phyloP scores from a whole-genome alignment of 2,888 invertebrate species.

The Ornithoptera alexandrae region DNA sequence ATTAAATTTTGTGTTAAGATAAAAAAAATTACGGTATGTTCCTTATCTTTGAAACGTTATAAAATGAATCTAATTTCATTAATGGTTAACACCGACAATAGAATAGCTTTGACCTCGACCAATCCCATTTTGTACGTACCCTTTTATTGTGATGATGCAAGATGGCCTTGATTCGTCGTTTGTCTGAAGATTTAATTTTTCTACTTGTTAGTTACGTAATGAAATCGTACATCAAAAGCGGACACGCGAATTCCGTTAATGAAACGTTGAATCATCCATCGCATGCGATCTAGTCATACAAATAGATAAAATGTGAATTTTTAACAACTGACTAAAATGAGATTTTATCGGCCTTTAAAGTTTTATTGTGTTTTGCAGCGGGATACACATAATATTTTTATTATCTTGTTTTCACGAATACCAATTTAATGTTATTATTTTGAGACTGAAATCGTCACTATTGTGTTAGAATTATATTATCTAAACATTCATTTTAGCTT shows the following conservation, averaged over 20 bases:
- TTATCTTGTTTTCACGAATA: too few relatives aligned
- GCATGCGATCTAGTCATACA: not conserved
- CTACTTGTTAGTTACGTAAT: slow-evolving; percentile 6
- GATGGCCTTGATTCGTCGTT: slow-evolving; percentile 37
- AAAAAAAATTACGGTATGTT: too few relatives aligned
- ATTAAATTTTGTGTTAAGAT: too few relatives aligned
- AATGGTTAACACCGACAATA: slow-evolving; percentile 56
- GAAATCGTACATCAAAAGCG: not conserved
- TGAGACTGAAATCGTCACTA: too few relatives aligned
- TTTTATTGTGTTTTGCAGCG: not conserved
- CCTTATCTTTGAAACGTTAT: not conserved
- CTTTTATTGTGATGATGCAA: slow-evolving; percentile 42
- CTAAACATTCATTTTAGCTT: too few relatives aligned
- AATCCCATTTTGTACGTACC: slow-evolving; percentile 46
- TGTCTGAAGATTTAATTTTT: slow-evolving; percentile 31
- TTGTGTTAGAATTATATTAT: too few relatives aligned
- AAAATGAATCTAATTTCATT: slow-evolving; percentile 23
- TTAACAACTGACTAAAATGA: not conserved
- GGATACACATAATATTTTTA: not conserved
- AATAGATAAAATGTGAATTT: not conserved
- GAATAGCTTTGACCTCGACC: slow-evolving; percentile 71
- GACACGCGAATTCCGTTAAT: not conserved
- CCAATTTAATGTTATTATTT: too few relatives aligned
- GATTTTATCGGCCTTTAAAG: not conserved
- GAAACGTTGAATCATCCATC: not conserved